Evolutionary conservation across 2,888 invertebrate genomes (phyloP).

Genomic region (Parnassius mnemosyne): DNA sequence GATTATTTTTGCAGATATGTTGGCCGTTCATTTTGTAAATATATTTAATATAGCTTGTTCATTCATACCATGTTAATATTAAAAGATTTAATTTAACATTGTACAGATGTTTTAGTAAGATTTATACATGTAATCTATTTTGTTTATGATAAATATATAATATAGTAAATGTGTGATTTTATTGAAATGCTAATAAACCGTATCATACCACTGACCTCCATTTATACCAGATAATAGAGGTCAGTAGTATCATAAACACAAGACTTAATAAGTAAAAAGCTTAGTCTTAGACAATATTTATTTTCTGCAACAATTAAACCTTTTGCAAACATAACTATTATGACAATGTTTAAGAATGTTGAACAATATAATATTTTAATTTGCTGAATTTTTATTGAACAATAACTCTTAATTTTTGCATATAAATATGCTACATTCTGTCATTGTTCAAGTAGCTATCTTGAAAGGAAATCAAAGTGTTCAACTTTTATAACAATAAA

Average conservation of each 20-base stretch:
- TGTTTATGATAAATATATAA: slow-evolving; percentile 27
- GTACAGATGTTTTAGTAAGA: slow-evolving; percentile 33
- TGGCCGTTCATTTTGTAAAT: slow-evolving; percentile 34
- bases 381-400: too few species aligned
- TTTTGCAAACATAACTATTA: slow-evolving; percentile 38
- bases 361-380: too few species aligned
- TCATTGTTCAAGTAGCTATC: too few species aligned
- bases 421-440: too few species aligned
- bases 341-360: background rate
- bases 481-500: too few species aligned
- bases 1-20: slow-evolving; percentile 28
- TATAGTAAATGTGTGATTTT: too few species aligned
- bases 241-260: too few species aligned
- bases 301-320: slow-evolving; percentile 46
- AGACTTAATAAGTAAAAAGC: slow-evolving; percentile 14
- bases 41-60: slow-evolving; percentile 13
- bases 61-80: background rate
- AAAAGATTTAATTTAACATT: slow-evolving; percentile 26
- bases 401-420: too few species aligned
- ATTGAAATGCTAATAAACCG: too few species aligned
- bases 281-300: slow-evolving; percentile 43
- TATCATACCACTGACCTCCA: too few species aligned
- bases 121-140: slow-evolving; percentile 32
- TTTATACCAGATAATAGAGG: too few species aligned
- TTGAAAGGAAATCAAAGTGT: too few species aligned